Percentiles rank a stretch among this genome's conserved stretches.
These are phyloP conservation scores for Triplophysa rosa DNA, from an alignment of 2,113 vertebrate genomes.

Conservation along the genomic window DNA sequence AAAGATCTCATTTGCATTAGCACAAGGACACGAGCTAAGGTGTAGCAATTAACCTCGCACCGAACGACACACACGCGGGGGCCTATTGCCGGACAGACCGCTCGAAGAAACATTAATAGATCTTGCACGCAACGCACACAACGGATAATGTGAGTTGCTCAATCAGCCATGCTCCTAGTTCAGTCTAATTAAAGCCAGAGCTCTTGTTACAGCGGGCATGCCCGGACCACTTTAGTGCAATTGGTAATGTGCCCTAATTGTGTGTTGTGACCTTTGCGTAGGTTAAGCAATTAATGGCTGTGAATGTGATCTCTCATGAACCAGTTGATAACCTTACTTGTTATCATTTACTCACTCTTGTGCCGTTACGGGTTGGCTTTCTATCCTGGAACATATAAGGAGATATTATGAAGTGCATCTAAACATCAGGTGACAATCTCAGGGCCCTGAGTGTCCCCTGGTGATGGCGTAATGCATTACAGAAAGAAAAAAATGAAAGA, in stretches of 20 bases:
- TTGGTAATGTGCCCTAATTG: not conserved
- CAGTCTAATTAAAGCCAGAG: conserved; percentile 41
- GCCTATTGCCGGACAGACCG: conserved; percentile 13
- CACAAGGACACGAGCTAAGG: conserved; percentile 43
- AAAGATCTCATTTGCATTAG: conserved; percentile 55
- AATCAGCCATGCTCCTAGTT: conserved; percentile 18
- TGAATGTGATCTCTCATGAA: not conserved
- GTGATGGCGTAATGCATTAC: conserved; percentile 38
- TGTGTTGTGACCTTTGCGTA: not conserved
- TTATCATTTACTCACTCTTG: not conserved
- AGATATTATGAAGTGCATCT: not conserved
- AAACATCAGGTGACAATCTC: conserved; percentile 10
- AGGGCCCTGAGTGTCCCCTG: conserved; percentile 52
- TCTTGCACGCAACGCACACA: conserved; percentile 21
- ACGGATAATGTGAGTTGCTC: conserved; percentile 14
- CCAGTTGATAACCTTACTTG: not conserved
- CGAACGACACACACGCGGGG: not conserved
- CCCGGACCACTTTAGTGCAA: not conserved
- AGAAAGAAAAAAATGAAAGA: not conserved
- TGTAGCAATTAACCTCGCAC: conserved; percentile 48
- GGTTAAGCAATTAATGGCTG: not conserved
- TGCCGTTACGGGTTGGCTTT: not conserved
- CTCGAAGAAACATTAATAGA: conserved; percentile 35
- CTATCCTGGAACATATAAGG: not conserved
- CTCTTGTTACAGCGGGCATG: conserved; percentile 2